phyloP scores from a whole-genome alignment of 2,888 invertebrate genomes.

The Antheraea yamamai region DNA sequence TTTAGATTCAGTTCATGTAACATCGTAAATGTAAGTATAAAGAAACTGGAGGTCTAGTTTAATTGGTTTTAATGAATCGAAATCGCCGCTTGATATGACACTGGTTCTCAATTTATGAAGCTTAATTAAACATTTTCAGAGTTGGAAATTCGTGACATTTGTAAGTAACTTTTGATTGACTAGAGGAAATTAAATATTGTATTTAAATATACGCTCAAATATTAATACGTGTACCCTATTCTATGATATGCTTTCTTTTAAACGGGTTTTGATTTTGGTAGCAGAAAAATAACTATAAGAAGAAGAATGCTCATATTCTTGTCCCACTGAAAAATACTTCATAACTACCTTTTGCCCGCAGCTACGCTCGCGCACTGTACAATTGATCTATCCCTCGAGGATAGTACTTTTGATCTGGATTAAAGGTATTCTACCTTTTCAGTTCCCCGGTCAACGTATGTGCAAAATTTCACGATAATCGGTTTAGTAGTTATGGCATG shows the following conservation, averaged over 20 bases:
- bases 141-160: conserved; percentile 44
- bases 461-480: too few species aligned
- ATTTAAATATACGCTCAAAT: conserved; percentile 3
- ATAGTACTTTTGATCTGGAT: too few species aligned
- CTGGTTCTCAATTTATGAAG: conserved; percentile 61
- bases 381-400: too few species aligned
- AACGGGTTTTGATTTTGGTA: conserved; percentile 52
- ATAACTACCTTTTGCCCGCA: conserved; percentile 31
- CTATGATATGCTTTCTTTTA: conserved; percentile 35
- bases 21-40: conserved; percentile 14
- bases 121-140: conserved; percentile 64
- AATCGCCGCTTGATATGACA: conserved; percentile 27
- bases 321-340: conserved; percentile 68
- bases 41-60: conserved; percentile 6
- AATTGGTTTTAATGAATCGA: conserved; percentile 8
- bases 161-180: conserved; percentile 59
- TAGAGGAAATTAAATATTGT: conserved; percentile 57
- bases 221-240: background rate
- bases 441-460: too few species aligned
- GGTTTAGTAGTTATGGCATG: too few species aligned
- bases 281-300: conserved; percentile 44
- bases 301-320: too few species aligned
- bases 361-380: too few species aligned
- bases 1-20: conserved; percentile 16
- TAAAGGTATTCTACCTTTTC: too few species aligned